Base-by-base conservation (phyloP, 2,888 invertebrate genomes). In the Hyposoter dolosus region DNA sequence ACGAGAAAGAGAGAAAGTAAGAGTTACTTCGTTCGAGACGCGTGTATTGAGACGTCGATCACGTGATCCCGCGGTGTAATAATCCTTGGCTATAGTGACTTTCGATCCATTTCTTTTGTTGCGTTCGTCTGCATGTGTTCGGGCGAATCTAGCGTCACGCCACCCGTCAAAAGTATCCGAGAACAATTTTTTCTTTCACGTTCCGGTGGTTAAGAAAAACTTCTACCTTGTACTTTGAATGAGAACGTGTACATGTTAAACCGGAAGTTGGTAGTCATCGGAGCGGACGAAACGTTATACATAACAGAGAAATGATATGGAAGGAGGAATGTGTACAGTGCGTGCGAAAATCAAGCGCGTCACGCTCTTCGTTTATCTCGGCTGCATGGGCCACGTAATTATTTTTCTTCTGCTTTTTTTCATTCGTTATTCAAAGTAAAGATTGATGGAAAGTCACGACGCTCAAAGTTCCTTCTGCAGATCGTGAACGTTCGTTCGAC, bases 1-100 rank as follows among this genome's bases (percentile, higher is more conserved):
- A 74, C 40, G 53, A 50, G 71, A 77, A 87, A 89, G 90, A 90
- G 91, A 91, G 91, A 92, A 93, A 93, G 92, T 93, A 91, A 92
- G 91, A 91, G 91, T 89, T 87, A 89, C 77, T 88, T 88, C 89
- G 88, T 90, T 88, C 88, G 87, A 82, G 83, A 80, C 80, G 82
- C 66, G 32, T 65, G 35, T 76, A 50, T 63, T 71, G 60, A 40
- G 66, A n/a, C 9, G 43, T 65, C 69, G 32, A 65, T 79, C 45
- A 69, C 45, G 53, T 40, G 77, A 77, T 79, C 66, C 76, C 63
- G 56, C 63, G 56, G 77, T 40, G 72, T 75, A 77, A 63, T 66
- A 76, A 76, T 65, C 7, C 79, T 80, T 66, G 47, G 56, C 28
- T 60, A 45, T 60, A 71, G 43, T 79, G 65, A 71, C 75, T 76